Evolutionary conservation across 2,113 vertebrate genomes (phyloP).

Genomic region (Hypocryptadius cinnamomeus): DNA sequence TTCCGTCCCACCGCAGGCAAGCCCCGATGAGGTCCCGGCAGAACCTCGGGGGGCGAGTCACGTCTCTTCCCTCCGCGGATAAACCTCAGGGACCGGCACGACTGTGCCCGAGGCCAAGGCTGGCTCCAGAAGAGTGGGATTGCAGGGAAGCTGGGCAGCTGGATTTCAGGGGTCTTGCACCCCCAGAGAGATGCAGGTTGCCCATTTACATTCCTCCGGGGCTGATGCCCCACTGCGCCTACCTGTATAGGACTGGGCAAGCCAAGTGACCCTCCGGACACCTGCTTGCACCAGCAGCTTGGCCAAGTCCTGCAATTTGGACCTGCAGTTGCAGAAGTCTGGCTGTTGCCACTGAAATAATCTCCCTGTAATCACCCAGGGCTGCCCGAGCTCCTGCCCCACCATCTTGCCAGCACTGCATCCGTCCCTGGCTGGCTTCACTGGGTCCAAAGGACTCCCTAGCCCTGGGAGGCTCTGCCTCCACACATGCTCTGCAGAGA

Average conservation of each 20-base stretch:
- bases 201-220: too few species aligned
- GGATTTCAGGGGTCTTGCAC: not conserved
- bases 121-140: not conserved
- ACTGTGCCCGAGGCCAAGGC: not conserved
- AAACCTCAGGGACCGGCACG: not conserved
- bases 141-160: not conserved
- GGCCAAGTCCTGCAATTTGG: not conserved
- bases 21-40: not conserved
- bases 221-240: not conserved
- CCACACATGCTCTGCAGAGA: accelerated
- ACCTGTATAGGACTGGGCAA: not conserved
- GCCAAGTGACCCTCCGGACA: not conserved
- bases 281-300: not conserved
- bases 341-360: not conserved
- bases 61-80: not conserved
- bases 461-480: not conserved
- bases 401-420: not conserved
- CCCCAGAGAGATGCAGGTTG: not conserved
- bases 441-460: not conserved
- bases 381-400: not conserved
- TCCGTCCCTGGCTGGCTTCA: not conserved
- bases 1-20: not conserved
- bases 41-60: not conserved
- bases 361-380: not conserved
- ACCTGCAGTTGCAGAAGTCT: not conserved